Conservation (phyloP, 1,140 invertebrate species). For the Drosophila truncata region DNA sequence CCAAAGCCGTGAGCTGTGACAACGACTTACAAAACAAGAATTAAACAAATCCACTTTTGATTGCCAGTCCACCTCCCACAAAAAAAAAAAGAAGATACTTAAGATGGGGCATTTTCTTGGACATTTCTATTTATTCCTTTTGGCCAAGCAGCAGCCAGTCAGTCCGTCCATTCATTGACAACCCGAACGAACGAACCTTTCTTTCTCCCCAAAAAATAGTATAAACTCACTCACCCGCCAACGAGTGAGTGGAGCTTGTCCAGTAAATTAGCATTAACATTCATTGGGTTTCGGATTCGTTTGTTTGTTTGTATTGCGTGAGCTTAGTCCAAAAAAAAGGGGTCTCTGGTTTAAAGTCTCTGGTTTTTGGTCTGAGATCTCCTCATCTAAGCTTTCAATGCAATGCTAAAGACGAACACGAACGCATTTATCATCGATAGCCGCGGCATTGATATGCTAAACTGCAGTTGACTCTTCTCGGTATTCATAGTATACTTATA, state of each 20-base stretch:
- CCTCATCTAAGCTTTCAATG: conserved; percentile 22
- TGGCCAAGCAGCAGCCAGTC: conserved; percentile 1
- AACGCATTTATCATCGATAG: conserved; percentile 61
- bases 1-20: conserved; percentile 1
- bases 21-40: conserved; percentile 23
- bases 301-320: conserved; percentile 54
- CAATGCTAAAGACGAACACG: conserved; percentile 50
- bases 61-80: conserved; percentile 33
- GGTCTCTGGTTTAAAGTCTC: background rate
- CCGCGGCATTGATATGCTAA: conserved; percentile 60
- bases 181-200: conserved; percentile 30
- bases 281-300: conserved; percentile 36
- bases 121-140: conserved; percentile 59
- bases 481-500: conserved; percentile 20
- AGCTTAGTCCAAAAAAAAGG: conserved; percentile 38
- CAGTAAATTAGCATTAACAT: conserved; percentile 81
- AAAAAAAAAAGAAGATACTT: background rate
- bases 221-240: conserved; percentile 17
- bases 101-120: conserved; percentile 12
- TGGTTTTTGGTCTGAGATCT: background rate
- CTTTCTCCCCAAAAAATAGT: conserved; percentile 6
- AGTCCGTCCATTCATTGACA: conserved; percentile 56
- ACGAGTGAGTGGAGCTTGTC: conserved; percentile 55
- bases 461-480: conserved; percentile 54
- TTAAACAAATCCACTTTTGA: conserved; percentile 29